Conservation (phyloP, 2,797 vertebrate species). For the Paedocypris micromegethes region DNA sequence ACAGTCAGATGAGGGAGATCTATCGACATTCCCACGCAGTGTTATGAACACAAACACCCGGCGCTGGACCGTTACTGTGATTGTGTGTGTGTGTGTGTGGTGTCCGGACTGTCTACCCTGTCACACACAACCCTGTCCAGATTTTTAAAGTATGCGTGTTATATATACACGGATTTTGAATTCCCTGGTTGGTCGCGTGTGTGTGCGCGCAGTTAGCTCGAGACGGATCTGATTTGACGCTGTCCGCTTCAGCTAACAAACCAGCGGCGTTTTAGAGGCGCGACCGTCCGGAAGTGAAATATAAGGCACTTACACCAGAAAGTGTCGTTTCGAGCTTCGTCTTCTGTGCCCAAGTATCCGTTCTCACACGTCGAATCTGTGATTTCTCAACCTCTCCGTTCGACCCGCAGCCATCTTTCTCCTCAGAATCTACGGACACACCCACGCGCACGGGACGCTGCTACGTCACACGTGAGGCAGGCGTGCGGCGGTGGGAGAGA, state of each 20-base stretch:
- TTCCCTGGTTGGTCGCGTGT: neutral
- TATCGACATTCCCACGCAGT: too few species aligned
- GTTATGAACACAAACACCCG: too few species aligned
- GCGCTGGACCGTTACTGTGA: too few species aligned
- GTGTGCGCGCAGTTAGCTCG: conserved; percentile 35
- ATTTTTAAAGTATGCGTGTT: too few species aligned
- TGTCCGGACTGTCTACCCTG: too few species aligned
- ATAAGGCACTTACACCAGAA: neutral
- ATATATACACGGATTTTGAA: neutral
- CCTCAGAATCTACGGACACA: conserved; percentile 60
- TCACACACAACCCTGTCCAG: too few species aligned
- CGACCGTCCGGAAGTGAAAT: neutral
- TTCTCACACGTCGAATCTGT: conserved; percentile 56
- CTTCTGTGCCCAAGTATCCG: conserved; percentile 5
- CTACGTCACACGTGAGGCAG: conserved; percentile 41
- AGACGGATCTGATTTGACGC: conserved; percentile 41
- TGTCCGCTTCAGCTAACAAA: conserved; percentile 14
- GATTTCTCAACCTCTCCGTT: conserved; percentile 55
- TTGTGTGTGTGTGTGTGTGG: too few species aligned
- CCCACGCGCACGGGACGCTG: conserved; percentile 55
- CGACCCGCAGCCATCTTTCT: conserved; percentile 76
- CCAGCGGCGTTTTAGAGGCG: neutral
- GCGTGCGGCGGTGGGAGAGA: neutral
- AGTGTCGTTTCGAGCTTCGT: conserved; percentile 4
- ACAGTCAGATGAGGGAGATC: too few species aligned